These are phyloP conservation scores for Sericinus montela DNA, from an alignment of 2,888 invertebrate species.

Conservation along the genomic window DNA sequence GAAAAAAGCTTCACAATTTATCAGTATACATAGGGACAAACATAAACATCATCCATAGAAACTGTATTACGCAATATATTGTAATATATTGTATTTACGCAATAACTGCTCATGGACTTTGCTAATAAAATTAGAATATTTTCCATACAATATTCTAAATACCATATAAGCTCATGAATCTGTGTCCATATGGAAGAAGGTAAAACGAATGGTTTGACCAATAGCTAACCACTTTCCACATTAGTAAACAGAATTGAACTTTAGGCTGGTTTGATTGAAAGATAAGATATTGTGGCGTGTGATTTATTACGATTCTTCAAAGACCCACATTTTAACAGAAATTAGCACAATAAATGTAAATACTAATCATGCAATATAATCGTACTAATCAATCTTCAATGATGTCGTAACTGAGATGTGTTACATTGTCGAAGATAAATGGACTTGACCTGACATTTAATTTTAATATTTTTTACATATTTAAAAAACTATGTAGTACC, in stretches of 20 bases:
- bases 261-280: slow-evolving; percentile 36
- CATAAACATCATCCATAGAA: too few species aligned
- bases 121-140: neutral
- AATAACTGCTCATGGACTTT: too few species aligned
- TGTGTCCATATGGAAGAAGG: slow-evolving; percentile 38
- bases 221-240: slow-evolving; percentile 40
- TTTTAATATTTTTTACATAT: too few species aligned
- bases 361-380: slow-evolving; percentile 8
- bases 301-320: slow-evolving; percentile 12
- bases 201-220: slow-evolving; percentile 36
- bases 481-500: too few species aligned
- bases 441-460: too few species aligned
- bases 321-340: slow-evolving; percentile 6
- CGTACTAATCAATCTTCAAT: neutral
- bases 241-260: slow-evolving; percentile 35
- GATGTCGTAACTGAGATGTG: slow-evolving; percentile 1
- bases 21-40: too few species aligned
- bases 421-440: neutral
- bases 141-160: slow-evolving; percentile 18
- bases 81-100: too few species aligned
- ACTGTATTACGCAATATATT: too few species aligned
- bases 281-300: slow-evolving; percentile 30
- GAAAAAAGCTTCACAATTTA: too few species aligned
- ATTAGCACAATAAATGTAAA: slow-evolving; percentile 4
- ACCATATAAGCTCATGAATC: slow-evolving; percentile 29